These are phyloP conservation scores for Microctonus aethiopoides DNA, from an alignment of 2,888 invertebrate genomes.

Conservation along the genomic window DNA sequence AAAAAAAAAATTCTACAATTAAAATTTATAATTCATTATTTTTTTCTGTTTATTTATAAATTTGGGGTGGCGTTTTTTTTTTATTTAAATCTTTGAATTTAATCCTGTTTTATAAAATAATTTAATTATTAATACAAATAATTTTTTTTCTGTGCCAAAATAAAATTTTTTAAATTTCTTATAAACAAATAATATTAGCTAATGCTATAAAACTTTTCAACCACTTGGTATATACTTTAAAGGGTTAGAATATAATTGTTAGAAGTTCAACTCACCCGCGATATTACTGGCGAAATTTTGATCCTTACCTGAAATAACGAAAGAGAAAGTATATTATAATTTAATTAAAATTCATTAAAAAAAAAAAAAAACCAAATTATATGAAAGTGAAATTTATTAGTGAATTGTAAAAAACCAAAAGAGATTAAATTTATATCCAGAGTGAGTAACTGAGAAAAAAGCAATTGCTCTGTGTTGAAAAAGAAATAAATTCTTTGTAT, in stretches of 20 bases:
- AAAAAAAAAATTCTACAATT: no score
- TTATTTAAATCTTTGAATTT: no score
- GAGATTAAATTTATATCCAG: no score
- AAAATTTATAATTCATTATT: no score
- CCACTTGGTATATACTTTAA: slow-evolving; percentile 12
- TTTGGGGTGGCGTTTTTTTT: no score
- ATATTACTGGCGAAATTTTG: slow-evolving; percentile 65
- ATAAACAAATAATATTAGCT: no score
- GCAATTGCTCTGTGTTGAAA: background rate
- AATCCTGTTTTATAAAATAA: no score
- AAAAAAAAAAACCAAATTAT: background rate
- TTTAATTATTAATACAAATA: no score
- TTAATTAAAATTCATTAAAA: background rate
- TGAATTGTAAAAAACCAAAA: background rate
- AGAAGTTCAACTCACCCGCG: slow-evolving; percentile 64
- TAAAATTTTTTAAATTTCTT: no score
- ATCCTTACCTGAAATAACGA: slow-evolving; percentile 65
- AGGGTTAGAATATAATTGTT: slow-evolving; percentile 42
- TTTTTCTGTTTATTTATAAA: no score
- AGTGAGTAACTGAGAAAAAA: background rate
- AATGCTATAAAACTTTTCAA: no score
- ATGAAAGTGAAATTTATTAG: background rate
- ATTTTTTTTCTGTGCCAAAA: no score
- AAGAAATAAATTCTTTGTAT: background rate
- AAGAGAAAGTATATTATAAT: slow-evolving; percentile 28